Evolutionary conservation across 2,797 vertebrate genomes (phyloP).

Genomic region (Ciconia nigra): DNA sequence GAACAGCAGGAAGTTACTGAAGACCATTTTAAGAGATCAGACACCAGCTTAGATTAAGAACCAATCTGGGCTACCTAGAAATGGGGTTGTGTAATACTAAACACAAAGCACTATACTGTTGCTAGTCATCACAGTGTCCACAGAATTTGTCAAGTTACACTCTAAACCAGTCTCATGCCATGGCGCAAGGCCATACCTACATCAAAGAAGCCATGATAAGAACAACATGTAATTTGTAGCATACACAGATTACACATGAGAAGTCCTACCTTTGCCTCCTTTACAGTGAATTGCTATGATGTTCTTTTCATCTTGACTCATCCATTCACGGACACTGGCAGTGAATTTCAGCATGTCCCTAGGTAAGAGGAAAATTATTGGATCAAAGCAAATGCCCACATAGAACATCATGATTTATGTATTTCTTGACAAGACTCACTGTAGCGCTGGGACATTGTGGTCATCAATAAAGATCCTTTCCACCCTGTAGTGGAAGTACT

Average conservation of each 20-base stretch:
- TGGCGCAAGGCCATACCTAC: neutral
- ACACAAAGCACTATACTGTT: neutral
- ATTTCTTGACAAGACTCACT: constrained; percentile 77
- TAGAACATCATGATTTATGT: rapidly evolving
- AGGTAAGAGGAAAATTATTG: neutral
- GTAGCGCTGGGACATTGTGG: constrained; percentile 90
- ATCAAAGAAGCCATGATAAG: neutral
- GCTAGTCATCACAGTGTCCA: neutral
- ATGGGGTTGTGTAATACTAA: neutral
- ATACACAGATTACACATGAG: neutral
- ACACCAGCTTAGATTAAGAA: neutral
- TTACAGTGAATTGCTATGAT: constrained; percentile 92
- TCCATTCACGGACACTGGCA: constrained; percentile 85
- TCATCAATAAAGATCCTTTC: constrained; percentile 91
- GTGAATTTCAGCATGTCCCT: constrained; percentile 93
- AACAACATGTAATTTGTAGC: neutral
- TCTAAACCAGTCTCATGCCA: neutral
- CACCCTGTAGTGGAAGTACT: constrained; percentile 90
- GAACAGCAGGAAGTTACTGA: neutral
- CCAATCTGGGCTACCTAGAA: neutral
- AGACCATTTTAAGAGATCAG: neutral
- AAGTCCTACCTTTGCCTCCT: constrained; percentile 90
- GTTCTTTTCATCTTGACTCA: constrained; percentile 84
- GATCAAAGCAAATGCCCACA: neutral
- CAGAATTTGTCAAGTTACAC: neutral